Conservation (phyloP, 2,113 vertebrate genomes). For the Lasiurus borealis region DNA sequence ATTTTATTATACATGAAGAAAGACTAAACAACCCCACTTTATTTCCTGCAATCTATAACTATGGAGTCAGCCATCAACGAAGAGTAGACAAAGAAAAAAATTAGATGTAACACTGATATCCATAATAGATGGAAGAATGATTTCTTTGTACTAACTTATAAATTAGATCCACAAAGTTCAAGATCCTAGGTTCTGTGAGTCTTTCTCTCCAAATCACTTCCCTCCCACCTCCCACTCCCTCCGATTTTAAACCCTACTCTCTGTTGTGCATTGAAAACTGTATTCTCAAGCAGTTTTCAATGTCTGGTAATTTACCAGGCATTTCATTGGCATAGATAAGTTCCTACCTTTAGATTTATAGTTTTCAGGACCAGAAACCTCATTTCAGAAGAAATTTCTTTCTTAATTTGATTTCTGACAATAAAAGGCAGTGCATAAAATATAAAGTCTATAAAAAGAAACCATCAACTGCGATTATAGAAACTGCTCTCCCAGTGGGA, state of each 20-base stretch:
- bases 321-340: slow-evolving; percentile 49
- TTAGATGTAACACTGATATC: neutral
- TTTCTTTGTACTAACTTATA: slow-evolving; percentile 44
- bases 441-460: slow-evolving; percentile 80
- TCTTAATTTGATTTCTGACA: slow-evolving; percentile 81
- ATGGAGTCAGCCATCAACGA: neutral
- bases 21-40: neutral
- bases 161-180: slow-evolving; percentile 35
- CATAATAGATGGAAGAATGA: neutral
- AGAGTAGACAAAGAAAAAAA: neutral
- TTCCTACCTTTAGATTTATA: slow-evolving; percentile 74
- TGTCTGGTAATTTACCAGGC: slow-evolving; percentile 63
- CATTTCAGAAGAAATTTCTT: slow-evolving; percentile 72
- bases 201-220: neutral
- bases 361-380: slow-evolving; percentile 64
- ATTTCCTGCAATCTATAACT: neutral
- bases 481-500: slow-evolving; percentile 71
- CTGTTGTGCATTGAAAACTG: slow-evolving; percentile 33
- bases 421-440: slow-evolving; percentile 76
- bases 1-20: slow-evolving; percentile 18
- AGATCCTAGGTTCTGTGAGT: neutral
- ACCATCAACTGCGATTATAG: slow-evolving; percentile 74
- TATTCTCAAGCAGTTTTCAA: slow-evolving; percentile 58
- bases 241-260: slow-evolving; percentile 12
- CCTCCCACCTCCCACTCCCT: too few relatives aligned